Percentiles rank a stretch among this genome's conserved stretches.
phyloP scores from a whole-genome alignment of 2,888 invertebrate species.

The Eledona agricola region DNA sequence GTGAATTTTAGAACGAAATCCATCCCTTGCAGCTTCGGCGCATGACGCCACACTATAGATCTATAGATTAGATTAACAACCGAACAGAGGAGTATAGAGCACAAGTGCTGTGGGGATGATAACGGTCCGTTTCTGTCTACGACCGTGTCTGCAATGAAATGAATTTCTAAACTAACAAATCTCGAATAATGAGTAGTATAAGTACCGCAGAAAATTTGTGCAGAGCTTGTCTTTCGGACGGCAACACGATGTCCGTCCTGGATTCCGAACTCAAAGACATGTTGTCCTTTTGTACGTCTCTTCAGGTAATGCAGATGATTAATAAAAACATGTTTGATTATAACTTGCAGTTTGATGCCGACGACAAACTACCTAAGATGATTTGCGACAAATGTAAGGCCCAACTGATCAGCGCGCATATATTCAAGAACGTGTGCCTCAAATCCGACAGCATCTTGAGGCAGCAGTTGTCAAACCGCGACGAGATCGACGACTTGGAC shows the following conservation, averaged over 20 bases:
- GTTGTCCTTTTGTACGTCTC: conserved; percentile 51
- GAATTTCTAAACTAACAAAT: too few species aligned
- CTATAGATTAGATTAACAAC: too few species aligned
- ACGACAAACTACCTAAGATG: conserved; percentile 49
- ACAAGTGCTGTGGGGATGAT: too few species aligned
- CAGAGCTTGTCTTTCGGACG: conserved; percentile 63
- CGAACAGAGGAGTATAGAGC: too few species aligned
- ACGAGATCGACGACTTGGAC: conserved; percentile 47
- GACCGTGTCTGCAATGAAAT: too few species aligned
- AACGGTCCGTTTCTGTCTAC: too few species aligned
- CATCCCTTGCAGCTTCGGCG: too few species aligned
- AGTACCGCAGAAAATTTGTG: conserved; percentile 57
- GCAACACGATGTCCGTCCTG: conserved; percentile 58
- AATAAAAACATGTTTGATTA: conserved; percentile 7
- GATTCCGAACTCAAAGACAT: conserved; percentile 55
- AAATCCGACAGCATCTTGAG: conserved; percentile 49
- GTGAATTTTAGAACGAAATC: too few species aligned
- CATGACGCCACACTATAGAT: too few species aligned
- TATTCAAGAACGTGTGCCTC: conserved; percentile 52
- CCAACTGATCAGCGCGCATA: conserved; percentile 46
- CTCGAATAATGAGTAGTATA: conserved; percentile 28
- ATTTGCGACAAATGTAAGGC: conserved; percentile 51
- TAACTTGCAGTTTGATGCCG: conserved; percentile 46
- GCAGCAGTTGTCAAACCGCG: conserved; percentile 42
- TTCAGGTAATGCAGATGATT: conserved; percentile 44